A percentile compares a stretch with the other conserved stretches of the same genome.
These are phyloP conservation scores for Lepus townsendii DNA, from an alignment of 2,797 vertebrate genomes.

Conservation along the genomic window DNA sequence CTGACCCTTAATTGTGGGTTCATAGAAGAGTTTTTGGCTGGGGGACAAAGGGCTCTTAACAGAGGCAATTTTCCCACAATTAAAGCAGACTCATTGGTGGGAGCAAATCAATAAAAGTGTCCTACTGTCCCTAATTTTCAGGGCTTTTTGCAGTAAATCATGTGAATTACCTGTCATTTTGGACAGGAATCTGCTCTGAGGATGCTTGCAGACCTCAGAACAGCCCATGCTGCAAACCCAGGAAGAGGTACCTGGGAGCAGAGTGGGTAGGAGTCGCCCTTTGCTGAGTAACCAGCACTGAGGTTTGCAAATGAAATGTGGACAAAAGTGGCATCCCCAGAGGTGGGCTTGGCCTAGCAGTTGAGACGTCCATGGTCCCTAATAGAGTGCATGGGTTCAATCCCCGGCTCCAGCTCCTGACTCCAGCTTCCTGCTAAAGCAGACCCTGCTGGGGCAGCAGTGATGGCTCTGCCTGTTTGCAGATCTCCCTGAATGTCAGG, in stretches of 20 bases:
- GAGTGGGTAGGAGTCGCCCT: background rate
- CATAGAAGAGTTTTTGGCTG: background rate
- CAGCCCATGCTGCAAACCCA: background rate
- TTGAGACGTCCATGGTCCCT: too few relatives aligned
- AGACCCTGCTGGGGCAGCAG: too few relatives aligned
- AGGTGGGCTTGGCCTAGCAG: too few relatives aligned
- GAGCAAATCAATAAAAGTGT: background rate
- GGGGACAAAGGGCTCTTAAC: background rate
- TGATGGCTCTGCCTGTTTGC: background rate
- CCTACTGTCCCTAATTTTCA: background rate
- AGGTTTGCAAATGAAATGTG: slow-evolving; percentile 9
- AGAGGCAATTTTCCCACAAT: background rate
- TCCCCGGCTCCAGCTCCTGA: too few relatives aligned
- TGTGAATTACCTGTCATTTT: background rate
- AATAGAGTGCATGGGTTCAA: too few relatives aligned
- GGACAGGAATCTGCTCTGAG: background rate
- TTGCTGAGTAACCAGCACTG: background rate
- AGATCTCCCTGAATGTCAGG: background rate
- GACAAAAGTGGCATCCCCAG: background rate
- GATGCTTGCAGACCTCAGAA: background rate
- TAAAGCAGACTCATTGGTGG: background rate
- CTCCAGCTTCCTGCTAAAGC: too few relatives aligned
- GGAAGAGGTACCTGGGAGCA: background rate
- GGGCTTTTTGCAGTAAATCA: background rate
- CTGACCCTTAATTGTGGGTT: slow-evolving; percentile 25